These are phyloP conservation scores for Periophthalmodon schlosseri DNA, from an alignment of 2,113 vertebrate species.

Conservation along the genomic window DNA sequence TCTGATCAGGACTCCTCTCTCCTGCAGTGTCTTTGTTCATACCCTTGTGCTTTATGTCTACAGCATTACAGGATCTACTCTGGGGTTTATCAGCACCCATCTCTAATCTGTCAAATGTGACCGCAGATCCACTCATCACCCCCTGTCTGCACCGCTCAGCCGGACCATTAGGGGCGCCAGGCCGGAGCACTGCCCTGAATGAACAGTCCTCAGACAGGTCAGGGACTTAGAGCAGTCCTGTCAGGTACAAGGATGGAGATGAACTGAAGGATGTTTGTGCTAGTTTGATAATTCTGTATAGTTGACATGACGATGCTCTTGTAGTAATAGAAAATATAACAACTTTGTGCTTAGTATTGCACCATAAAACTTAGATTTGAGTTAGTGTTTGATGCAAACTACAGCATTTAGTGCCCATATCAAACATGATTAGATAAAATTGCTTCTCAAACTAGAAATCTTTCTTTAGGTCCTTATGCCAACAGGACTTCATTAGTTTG, in stretches of 20 bases:
- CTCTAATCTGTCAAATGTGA: conserved; percentile 61
- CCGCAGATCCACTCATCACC: conserved; percentile 67
- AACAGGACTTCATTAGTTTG: conserved; percentile 74
- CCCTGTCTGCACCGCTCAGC: conserved; percentile 58
- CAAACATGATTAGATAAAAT: conserved; percentile 44
- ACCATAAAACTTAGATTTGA: not conserved
- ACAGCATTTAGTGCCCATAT: conserved; percentile 25
- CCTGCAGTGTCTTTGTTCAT: conserved; percentile 64
- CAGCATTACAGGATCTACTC: conserved; percentile 44
- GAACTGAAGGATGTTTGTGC: not conserved
- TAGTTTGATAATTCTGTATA: not conserved
- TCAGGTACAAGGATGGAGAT: not conserved
- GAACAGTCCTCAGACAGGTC: conserved; percentile 9
- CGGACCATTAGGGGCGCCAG: conserved; percentile 66
- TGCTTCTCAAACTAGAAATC: conserved; percentile 42
- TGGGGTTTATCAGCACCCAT: conserved; percentile 55
- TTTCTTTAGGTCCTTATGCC: conserved; percentile 47
- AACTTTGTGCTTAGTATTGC: not conserved
- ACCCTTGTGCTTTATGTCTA: conserved; percentile 63
- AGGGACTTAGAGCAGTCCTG: conserved; percentile 27
- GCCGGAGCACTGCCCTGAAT: conserved; percentile 55
- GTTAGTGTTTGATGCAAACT: conserved; percentile 16
- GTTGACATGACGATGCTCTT: not conserved
- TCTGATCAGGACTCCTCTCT: conserved; percentile 65
- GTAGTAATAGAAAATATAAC: not conserved